Percentiles rank a stretch among this genome's conserved stretches.
phyloP scores from a whole-genome alignment of 1,140 invertebrate species.

The Platyura marginata region DNA sequence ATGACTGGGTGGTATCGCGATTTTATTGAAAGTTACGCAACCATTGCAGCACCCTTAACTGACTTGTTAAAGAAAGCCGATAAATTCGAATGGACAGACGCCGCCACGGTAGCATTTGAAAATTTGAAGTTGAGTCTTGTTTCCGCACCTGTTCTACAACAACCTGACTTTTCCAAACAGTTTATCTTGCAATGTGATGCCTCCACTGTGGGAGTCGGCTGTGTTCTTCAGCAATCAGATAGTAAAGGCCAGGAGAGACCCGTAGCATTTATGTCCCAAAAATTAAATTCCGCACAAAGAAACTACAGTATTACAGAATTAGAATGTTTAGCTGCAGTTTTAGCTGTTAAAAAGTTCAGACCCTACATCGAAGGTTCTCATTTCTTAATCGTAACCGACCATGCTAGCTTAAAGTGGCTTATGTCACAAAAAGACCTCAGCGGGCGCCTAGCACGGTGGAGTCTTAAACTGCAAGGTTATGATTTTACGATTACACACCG shows the following conservation, averaged over 20 bases:
- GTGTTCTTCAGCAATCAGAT: constrained; percentile 15
- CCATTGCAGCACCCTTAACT: constrained; percentile 13
- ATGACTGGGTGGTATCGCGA: constrained; percentile 23
- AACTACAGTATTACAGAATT: constrained; percentile 24
- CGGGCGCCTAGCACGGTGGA: constrained; percentile 13
- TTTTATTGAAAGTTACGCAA: constrained; percentile 26
- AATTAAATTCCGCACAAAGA: constrained; percentile 17
- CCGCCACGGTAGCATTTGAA: constrained; percentile 16
- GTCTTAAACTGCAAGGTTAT: constrained; percentile 11
- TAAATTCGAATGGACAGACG: constrained; percentile 2
- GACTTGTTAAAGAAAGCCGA: not conserved
- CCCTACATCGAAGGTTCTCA: constrained; percentile 22
- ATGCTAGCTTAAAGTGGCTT: constrained; percentile 13
- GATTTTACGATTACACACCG: constrained; percentile 16
- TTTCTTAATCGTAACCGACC: constrained; percentile 21
- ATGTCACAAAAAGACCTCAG: constrained; percentile 8
- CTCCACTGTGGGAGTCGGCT: constrained; percentile 14
- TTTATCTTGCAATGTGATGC: constrained; percentile 22
- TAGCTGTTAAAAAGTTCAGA: constrained; percentile 24
- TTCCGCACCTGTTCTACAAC: constrained; percentile 15
- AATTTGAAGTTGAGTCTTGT: constrained; percentile 12
- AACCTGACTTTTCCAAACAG: constrained; percentile 16
- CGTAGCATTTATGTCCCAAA: constrained; percentile 20
- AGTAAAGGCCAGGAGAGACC: constrained; percentile 8
- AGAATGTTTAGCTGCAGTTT: constrained; percentile 25